These are phyloP conservation scores for Drosophila rhopaloa DNA, from an alignment of 1,140 invertebrate genomes.

Conservation along the genomic window DNA sequence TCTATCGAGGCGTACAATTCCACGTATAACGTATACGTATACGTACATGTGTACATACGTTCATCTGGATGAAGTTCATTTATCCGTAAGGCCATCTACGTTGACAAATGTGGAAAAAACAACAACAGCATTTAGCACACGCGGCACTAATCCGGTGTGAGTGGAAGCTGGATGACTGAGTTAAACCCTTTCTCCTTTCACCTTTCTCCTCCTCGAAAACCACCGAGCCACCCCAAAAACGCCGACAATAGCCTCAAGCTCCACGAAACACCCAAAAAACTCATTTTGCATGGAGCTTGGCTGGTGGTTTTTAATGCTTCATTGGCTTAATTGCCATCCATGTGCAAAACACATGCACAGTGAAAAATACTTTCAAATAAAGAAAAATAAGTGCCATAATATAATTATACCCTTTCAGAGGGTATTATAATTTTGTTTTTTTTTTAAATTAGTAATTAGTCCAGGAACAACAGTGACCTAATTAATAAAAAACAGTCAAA, in stretches of 20 bases:
- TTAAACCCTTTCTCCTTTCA: constrained; percentile 14
- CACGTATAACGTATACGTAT: constrained; percentile 4
- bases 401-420: too few species aligned
- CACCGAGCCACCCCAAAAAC: background rate
- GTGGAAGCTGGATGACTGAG: constrained; percentile 23
- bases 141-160: constrained; percentile 39
- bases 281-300: constrained; percentile 60
- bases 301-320: constrained; percentile 76
- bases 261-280: constrained; percentile 13
- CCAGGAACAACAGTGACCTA: too few species aligned
- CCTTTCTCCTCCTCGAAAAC: background rate
- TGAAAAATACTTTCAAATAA: background rate
- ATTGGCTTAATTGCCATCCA: constrained; percentile 78
- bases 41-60: constrained; percentile 28
- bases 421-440: too few species aligned
- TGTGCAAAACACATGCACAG: constrained; percentile 21
- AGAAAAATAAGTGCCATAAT: too few species aligned
- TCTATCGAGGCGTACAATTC: constrained; percentile 22
- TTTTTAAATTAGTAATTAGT: too few species aligned
- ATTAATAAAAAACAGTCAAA: too few species aligned
- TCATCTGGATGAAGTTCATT: constrained; percentile 70
- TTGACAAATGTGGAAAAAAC: constrained; percentile 67
- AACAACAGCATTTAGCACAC: constrained; percentile 34
- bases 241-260: constrained; percentile 17
- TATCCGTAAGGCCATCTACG: constrained; percentile 71